Conservation (phyloP, 2,797 vertebrate genomes). For the Anniella stebbinsi region DNA sequence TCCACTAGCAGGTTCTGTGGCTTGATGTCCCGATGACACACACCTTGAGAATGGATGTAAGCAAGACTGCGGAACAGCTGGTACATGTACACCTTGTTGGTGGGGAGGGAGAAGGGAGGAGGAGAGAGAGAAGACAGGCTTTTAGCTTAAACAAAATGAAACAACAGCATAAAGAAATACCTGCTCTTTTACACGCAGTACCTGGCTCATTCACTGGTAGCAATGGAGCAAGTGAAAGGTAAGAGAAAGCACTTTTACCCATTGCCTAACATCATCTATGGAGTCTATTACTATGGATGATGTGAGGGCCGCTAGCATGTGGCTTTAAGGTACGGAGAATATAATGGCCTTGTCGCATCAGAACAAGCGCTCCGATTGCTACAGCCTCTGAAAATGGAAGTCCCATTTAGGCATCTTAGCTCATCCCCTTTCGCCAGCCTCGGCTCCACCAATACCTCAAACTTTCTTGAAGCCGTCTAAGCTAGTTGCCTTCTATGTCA, state of each 20-base stretch:
- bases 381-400: not conserved
- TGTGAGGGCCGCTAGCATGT: too few species aligned
- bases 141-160: not conserved
- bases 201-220: not conserved
- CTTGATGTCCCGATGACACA: conserved; percentile 96
- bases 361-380: not conserved
- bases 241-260: not conserved
- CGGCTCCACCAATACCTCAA: not conserved
- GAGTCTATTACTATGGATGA: not conserved
- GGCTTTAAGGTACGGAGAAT: not conserved
- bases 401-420: not conserved
- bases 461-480: not conserved
- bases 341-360: not conserved
- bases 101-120: not conserved
- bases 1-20: conserved; percentile 96
- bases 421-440: not conserved
- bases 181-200: too few species aligned
- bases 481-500: not conserved
- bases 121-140: not conserved
- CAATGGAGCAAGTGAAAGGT: not conserved
- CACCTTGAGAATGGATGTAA: conserved; percentile 97
- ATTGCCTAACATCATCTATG: too few species aligned
- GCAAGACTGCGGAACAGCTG: conserved; percentile 95
- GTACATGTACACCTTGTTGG: conserved; percentile 90
- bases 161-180: not conserved